Percentiles rank a stretch among this genome's conserved stretches.
These are phyloP conservation scores for Rhagoletis pomonella DNA, from an alignment of 1,140 invertebrate genomes.

Conservation along the genomic window DNA sequence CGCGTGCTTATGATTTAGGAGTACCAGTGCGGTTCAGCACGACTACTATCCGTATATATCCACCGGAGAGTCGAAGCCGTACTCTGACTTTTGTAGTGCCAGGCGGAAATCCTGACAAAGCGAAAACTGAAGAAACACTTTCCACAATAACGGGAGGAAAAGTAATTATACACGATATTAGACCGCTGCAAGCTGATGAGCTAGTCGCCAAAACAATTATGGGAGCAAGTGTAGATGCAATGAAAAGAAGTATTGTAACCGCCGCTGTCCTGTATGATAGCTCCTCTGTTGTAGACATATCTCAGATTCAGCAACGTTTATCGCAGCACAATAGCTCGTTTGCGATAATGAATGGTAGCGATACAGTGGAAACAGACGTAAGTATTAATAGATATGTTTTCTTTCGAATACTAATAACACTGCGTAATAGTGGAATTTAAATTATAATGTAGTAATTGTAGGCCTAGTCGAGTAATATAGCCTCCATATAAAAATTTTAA, in stretches of 20 bases:
- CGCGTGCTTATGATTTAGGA: constrained; percentile 87
- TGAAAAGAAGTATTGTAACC: constrained; percentile 82
- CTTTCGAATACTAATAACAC: too few species aligned
- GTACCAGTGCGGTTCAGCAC: constrained; percentile 82
- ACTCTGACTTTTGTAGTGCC: constrained; percentile 87
- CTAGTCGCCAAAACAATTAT: constrained; percentile 66
- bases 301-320: constrained; percentile 79
- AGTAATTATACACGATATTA: constrained; percentile 83
- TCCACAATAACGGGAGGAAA: constrained; percentile 84
- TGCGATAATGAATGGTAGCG: constrained; percentile 68
- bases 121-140: constrained; percentile 82
- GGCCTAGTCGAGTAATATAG: too few species aligned
- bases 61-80: constrained; percentile 80
- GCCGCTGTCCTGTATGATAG: constrained; percentile 83
- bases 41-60: constrained; percentile 81
- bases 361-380: constrained; percentile 66
- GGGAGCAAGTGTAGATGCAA: constrained; percentile 61
- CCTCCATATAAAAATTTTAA: too few species aligned
- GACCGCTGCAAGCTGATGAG: constrained; percentile 78
- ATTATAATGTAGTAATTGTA: too few species aligned
- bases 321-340: constrained; percentile 76
- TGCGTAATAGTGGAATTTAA: too few species aligned
- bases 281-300: constrained; percentile 81
- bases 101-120: constrained; percentile 82
- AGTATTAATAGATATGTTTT: constrained; percentile 55